Evolutionary conservation across 2,113 vertebrate species (phyloP), one percentile per base, ranked within the genome.

Genomic region (Notarius lentiginosus): DNA sequence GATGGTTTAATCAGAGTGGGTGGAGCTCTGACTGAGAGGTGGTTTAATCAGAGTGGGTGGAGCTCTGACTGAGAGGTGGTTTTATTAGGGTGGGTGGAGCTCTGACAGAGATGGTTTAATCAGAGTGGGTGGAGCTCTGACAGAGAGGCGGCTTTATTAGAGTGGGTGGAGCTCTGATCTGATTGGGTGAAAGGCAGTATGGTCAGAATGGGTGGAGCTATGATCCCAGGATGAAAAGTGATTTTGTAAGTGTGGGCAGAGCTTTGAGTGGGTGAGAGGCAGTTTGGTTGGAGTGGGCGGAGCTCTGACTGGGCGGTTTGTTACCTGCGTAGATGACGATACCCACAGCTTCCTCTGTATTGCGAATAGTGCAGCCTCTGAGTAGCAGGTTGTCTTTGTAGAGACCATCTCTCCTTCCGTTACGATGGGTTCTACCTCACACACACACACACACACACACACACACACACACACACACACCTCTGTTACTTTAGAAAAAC

Each of bases 241-340:
- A 11, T 49, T 75, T 12, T 20, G 51, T 11, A 10, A 5, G 20
- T 24, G 72, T 24, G 70, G 41, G 41, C 10, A 61, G 34, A 5
- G 22, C 30, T 41, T 27, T 49, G 53, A 34, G 4, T 53, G n/a
- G 30, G 14, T 15, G 7, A n/a, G 7, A 4, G 34, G 41, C 65
- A 10, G 1, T 24, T 73, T 34, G 84, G 75, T 77, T 2, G 6
- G 7, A 55, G 75, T 27, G 75, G 75, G 75, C 24, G 24, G 75
- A 27, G 75, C 49, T 77, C 11, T n/a, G 1, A 55, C 5, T 27
- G n/a, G n/a, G 24, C 9, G 24, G n/a, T 9, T 30, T 79, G n/a
- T 27, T 89, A 99, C 98, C 98, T 95, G 98, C 98, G 2, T 99
- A 99, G 90, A 99, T 96, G 89, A 99, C 97, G 2, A 99, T 98